A percentile compares a stretch with the other conserved stretches of the same genome.
These are phyloP conservation scores for Glossophaga mutica DNA, from an alignment of 2,797 vertebrate species.

Conservation along the genomic window DNA sequence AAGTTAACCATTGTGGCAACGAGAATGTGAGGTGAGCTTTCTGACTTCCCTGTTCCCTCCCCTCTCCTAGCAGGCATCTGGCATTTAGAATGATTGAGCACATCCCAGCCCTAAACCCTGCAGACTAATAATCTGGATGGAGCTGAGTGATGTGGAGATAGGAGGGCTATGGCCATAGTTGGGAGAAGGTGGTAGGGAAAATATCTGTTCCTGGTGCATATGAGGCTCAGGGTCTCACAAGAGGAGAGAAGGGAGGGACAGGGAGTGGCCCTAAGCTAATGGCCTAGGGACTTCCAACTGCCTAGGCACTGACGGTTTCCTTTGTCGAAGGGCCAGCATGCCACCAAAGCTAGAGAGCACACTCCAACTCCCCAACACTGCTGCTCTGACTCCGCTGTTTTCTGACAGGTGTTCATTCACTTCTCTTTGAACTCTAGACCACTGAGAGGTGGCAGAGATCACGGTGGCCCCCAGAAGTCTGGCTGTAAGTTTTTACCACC, in stretches of 20 bases:
- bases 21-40: background rate
- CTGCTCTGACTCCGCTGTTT: background rate
- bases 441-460: background rate
- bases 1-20: background rate
- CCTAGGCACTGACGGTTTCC: background rate
- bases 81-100: background rate
- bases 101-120: background rate
- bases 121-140: background rate
- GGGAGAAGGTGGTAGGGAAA: background rate
- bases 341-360: background rate
- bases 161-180: background rate
- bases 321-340: background rate
- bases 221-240: background rate
- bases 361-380: no score
- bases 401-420: background rate
- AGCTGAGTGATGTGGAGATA: background rate
- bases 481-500: background rate
- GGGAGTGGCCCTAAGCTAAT: background rate
- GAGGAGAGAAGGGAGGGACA: background rate
- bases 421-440: background rate
- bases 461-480: background rate
- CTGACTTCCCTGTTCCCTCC: background rate
- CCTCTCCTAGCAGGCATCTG: background rate
- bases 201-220: background rate
- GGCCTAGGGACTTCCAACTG: background rate